Evolutionary conservation across 2,113 vertebrate genomes (phyloP), one percentile per base, ranked within the genome.

Genomic region (Galemys pyrenaicus): DNA sequence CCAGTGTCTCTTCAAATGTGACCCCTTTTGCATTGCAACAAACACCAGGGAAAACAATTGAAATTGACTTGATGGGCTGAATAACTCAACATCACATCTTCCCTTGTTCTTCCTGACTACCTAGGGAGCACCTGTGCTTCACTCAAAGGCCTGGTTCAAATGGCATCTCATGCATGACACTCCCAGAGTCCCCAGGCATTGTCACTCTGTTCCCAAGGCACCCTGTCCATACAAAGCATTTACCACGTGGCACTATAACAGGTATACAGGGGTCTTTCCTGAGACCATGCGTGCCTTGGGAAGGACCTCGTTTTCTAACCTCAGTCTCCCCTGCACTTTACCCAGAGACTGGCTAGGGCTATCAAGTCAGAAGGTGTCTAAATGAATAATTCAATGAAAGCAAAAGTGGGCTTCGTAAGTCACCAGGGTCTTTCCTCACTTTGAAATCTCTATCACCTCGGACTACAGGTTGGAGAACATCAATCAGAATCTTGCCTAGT

Each of bases 311-410:
- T 44, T 73, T 73, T 71, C 24, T 80, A 67, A 46, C 24, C 39
- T 49, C 60, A 41, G 37, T 51, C n/a, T 87, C 44, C 37, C 30
- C 44, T 32, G 24, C 22, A 73, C 37, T 90, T 68, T 79, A 54
- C 80, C n/a, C 51, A 49, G 79, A 39, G 46, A 35, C 70, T 68
- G 39, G 49, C 2, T 37, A 28, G 75, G 46, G 44, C 62, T 75
- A 65, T 41, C 74, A 84, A 90, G 35, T 58, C 74, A 65, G 68
- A 56, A 75, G 79, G 20, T 44, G 5, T 67, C 93, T 39, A 80
- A 79, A 54, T 84, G 75, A 89, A 80, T 82, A 88, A 87, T 87
- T 93, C 71, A 39, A 1, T 39, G 70, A 86, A 44, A 28, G 26
- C 64, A 35, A 35, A 58, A 78, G 82, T 17, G 58, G 24, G 5